A percentile compares a stretch with the other conserved stretches of the same genome.
Evolutionary conservation across 2,113 vertebrate species (phyloP).

Genomic region (Microcebus jonahi): DNA sequence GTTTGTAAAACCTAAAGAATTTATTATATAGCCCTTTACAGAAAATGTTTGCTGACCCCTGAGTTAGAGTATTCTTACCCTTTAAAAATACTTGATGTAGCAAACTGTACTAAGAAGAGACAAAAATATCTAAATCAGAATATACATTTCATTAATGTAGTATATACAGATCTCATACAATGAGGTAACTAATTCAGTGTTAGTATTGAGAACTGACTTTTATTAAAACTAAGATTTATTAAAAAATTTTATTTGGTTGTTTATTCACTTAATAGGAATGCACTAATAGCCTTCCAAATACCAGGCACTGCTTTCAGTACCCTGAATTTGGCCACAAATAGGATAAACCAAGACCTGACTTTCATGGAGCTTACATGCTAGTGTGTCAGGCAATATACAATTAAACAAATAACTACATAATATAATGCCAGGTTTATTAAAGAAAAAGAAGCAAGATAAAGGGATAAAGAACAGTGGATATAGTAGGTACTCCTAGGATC

Average conservation of each 20-base stretch:
- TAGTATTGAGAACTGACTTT: constrained; percentile 5
- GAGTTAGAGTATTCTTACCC: neutral
- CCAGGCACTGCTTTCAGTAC: neutral
- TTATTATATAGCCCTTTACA: neutral
- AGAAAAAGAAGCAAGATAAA: constrained; percentile 1
- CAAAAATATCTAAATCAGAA: constrained; percentile 25
- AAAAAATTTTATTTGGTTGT: neutral
- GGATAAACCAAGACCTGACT: neutral
- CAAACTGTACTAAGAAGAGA: neutral
- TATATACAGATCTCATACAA: neutral
- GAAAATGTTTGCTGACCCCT: neutral
- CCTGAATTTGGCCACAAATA: neutral
- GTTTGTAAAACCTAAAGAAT: neutral
- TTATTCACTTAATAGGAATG: constrained; percentile 15
- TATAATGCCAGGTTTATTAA: neutral
- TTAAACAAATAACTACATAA: neutral
- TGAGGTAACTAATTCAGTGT: neutral
- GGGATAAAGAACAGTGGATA: neutral
- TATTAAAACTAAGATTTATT: constrained; percentile 3
- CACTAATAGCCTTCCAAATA: neutral
- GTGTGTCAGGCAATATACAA: neutral
- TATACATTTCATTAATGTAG: neutral
- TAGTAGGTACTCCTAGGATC: neutral
- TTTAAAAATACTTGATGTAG: neutral
- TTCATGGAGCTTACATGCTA: neutral